phyloP scores from a whole-genome alignment of 2,888 invertebrate genomes.

The Drosophila mimetica region DNA sequence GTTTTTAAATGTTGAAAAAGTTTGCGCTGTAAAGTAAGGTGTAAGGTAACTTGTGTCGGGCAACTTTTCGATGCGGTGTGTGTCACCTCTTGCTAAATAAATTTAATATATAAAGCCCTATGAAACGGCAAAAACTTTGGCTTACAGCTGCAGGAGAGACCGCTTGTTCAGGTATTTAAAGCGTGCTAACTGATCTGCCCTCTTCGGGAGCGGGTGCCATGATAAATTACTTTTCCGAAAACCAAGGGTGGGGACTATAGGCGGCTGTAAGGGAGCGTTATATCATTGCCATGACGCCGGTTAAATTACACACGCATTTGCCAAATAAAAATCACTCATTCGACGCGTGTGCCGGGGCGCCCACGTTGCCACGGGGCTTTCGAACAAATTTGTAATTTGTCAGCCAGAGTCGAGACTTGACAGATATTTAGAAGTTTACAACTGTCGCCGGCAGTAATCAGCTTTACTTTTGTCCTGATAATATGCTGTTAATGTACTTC shows the following conservation, averaged over 20 bases:
- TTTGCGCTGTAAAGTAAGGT: constrained; percentile 16
- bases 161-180: constrained; percentile 43
- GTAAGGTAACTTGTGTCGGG: constrained; percentile 11
- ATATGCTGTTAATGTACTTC: constrained; percentile 68
- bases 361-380: constrained; percentile 27
- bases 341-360: constrained; percentile 49
- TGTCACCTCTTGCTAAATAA: constrained; percentile 61
- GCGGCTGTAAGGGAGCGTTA: constrained; percentile 5
- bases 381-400: constrained; percentile 62
- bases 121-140: constrained; percentile 47
- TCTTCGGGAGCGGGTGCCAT: constrained; percentile 40
- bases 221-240: constrained; percentile 67
- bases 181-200: constrained; percentile 33
- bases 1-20: constrained; percentile 59
- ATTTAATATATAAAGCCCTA: constrained; percentile 49
- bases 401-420: constrained; percentile 46
- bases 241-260: constrained; percentile 1
- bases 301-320: constrained; percentile 70
- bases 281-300: constrained; percentile 70
- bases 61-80: constrained; percentile 28
- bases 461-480: constrained; percentile 67
- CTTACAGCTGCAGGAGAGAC: constrained; percentile 12
- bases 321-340: constrained; percentile 80
- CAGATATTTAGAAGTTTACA: constrained; percentile 76
- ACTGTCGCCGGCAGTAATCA: constrained; percentile 72